A percentile compares a stretch with the other conserved stretches of the same genome.
These are phyloP conservation scores for Noctua janthe DNA, from an alignment of 2,888 invertebrate species.

Conservation along the genomic window DNA sequence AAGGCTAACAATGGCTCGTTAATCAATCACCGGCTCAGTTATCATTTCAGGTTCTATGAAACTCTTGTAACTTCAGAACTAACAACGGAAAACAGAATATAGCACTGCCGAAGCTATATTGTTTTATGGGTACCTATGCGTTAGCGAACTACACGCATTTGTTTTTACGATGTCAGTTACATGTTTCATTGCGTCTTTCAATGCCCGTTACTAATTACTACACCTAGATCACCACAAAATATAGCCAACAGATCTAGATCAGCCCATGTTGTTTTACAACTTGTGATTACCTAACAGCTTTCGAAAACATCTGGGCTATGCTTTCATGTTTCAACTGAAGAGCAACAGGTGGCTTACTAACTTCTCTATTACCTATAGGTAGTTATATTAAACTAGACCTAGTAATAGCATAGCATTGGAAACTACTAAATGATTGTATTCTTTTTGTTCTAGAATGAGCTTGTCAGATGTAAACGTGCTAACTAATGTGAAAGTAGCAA, in stretches of 20 bases:
- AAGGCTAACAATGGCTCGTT: constrained; percentile 70
- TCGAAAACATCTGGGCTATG: constrained; percentile 39
- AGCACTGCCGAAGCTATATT: neutral
- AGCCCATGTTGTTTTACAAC: constrained; percentile 1
- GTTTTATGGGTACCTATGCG: neutral
- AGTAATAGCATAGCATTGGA: constrained; percentile 3
- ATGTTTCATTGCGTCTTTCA: constrained; percentile 28
- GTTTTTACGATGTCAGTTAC: constrained; percentile 2
- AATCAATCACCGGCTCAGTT: constrained; percentile 64
- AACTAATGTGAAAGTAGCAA: constrained; percentile 82
- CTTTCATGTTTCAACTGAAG: constrained; percentile 15
- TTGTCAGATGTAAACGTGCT: constrained; percentile 87
- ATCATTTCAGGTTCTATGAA: constrained; percentile 67
- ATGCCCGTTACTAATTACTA: constrained; percentile 10
- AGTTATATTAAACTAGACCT: neutral
- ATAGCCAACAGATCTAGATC: constrained; percentile 16
- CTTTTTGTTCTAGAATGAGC: constrained; percentile 87
- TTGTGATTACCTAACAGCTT: constrained; percentile 39
- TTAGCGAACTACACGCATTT: neutral
- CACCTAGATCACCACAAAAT: constrained; percentile 9
- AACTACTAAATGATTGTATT: constrained; percentile 25
- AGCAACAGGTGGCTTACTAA: constrained; percentile 52
- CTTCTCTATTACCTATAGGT: neutral
- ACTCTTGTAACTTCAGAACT: constrained; percentile 62
- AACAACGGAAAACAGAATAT: constrained; percentile 10